Base-by-base conservation (phyloP, 2,113 vertebrate genomes). In the Triplophysa tibetana region DNA sequence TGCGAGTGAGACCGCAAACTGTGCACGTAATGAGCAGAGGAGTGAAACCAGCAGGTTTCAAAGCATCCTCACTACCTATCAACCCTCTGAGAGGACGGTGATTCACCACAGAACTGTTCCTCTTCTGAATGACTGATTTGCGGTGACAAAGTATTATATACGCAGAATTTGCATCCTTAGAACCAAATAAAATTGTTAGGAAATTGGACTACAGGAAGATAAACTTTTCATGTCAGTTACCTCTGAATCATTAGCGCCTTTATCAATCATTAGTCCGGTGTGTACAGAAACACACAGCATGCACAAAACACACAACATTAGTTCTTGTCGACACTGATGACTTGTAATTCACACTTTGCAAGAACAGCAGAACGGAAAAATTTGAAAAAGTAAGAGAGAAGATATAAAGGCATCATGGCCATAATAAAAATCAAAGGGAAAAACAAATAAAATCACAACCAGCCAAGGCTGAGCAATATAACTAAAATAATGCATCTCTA, bases 11-110 rank as follows among this genome's bases (percentile, higher is more conserved):
- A 19, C 78, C 60, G 45, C 38, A 78, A 52, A 78, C 63, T 64
- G 83, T 69, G 83, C 70, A 70, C 21, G 24, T 81, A 84, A 84
- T 75, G 75, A 81, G 75, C 63, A 64, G 58, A 65, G 38, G 9
- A 70, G 56, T 61, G 64, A 62, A 61, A 33, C 62, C 75, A 48
- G n/a, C 14, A 26, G 64, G 69, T 29, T 54, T 24, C 8, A 63
- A 29, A 75, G 68, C 61, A 83, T 77, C 50, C 70, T n/a, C 78
- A 26, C 78, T 80, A 68, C 16, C 70, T 80, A 68, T 65, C 43
- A 66, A 29, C 66, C 68, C 58, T 45, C 16, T 68, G 69, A 23
- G 48, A 75, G 64, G 79, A 70, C 54, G 63, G 16, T 48, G 62
- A 73, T 58, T 73, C 70, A 60, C 70, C 54, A 52, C 54, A 56